Evolutionary conservation across 1,140 invertebrate species (phyloP).

Genomic region (Laupala kohalensis): DNA sequence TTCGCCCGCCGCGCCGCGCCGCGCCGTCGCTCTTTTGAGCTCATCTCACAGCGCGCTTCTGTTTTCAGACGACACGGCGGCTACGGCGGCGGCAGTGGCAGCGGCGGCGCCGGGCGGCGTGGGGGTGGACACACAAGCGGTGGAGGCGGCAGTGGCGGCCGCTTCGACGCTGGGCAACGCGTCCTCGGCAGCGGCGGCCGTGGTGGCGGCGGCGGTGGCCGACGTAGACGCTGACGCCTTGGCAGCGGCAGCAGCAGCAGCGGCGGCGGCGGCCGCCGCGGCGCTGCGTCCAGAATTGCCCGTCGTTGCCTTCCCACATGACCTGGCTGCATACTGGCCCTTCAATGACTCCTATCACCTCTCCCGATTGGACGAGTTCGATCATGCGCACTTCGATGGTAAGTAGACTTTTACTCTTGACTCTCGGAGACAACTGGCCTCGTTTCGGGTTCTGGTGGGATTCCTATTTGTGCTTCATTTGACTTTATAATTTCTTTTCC

Average conservation of each 20-base stretch:
- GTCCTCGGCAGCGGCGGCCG: no score
- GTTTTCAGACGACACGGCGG: not conserved
- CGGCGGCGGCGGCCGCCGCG: not conserved
- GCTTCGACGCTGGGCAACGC: not conserved
- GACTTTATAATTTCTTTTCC: no score
- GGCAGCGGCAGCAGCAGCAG: no score
- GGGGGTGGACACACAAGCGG: not conserved
- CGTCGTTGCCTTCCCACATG: conserved; percentile 1
- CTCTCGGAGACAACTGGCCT: no score
- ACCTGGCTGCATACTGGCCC: conserved; percentile 6
- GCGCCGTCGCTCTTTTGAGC: not conserved
- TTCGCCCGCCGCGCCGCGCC: not conserved
- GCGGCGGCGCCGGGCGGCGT: no score
- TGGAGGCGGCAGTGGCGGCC: not conserved
- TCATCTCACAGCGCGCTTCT: not conserved
- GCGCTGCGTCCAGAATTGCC: not conserved
- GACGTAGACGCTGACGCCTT: not conserved
- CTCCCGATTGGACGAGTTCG: conserved; percentile 6
- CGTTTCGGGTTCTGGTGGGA: no score
- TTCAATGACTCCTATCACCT: conserved; percentile 11
- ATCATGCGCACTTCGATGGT: conserved; percentile 12
- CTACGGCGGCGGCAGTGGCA: no score
- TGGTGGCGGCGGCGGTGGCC: no score
- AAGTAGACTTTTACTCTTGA: not conserved
- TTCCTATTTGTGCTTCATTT: no score